Base-by-base conservation (phyloP, 2,888 invertebrate species). In the Microctonus aethiopoides region DNA sequence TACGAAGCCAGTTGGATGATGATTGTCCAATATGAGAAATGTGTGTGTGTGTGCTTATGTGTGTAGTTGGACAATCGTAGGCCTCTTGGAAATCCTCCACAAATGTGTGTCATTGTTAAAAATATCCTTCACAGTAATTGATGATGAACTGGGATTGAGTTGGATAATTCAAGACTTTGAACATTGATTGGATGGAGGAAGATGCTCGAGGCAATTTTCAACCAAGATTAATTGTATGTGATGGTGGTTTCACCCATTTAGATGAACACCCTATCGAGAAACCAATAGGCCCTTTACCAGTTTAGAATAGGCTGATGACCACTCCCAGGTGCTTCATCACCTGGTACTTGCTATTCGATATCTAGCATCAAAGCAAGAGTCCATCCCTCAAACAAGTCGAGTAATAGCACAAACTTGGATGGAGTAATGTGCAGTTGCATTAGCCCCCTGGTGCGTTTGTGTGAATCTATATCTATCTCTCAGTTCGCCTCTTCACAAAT, bases 371-470 rank as follows among this genome's bases (percentile, higher is more conserved):
- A 83, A 83, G 83, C 79, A 41, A 63, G 54, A 39, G 46, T 54
- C 56, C 77, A 77, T 79, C 78, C 76, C 78, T 81, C 83, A 83
- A 83, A 82, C 80, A 79, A 77, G 78, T 78, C 76, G 74, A 16
- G 79, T 82, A 81, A 83, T 82, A 81, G 80, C 75, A 80, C 77
- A 80, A 78, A 78, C 78, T 78, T 75, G 75, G 75, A 63, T 54
- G 62, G 70, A 64, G 52, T 56, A 46, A 41, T 29, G 26, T 60
- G 54, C 62, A 59, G 20, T 57, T 57, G 22, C 36, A 52, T 39
- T 13, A 29, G 34, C 46, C 57, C 67, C 56, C 65, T 67, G 46
- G 64, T 64, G 39, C 24, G 13, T 29, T n/a, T 64, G 20, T 51
- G 20, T 32, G 22, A 52, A 64, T 36, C 60, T 59, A 68, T 73